phyloP scores from a whole-genome alignment of 2,797 vertebrate species.

The Forpus xanthops region DNA sequence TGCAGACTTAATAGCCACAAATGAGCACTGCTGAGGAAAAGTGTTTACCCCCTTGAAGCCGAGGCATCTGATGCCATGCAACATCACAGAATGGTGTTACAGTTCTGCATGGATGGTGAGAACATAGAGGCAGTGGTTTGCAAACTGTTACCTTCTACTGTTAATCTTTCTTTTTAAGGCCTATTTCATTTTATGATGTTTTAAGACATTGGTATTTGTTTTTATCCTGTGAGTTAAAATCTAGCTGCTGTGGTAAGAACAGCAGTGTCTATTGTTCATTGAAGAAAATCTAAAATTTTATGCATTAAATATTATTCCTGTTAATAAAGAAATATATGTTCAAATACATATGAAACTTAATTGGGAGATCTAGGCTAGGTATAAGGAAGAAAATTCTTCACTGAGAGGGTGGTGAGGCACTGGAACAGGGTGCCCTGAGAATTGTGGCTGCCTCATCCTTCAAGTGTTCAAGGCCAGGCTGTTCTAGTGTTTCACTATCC shows the following conservation, averaged over 20 bases:
- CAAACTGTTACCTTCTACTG: background rate
- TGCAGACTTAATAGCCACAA: background rate
- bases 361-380: background rate
- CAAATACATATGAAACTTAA: background rate
- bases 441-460: background rate
- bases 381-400: background rate
- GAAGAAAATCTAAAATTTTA: background rate
- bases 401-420: background rate
- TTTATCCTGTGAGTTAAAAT: background rate
- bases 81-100: fast-evolving
- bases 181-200: background rate
- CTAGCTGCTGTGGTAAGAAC: background rate
- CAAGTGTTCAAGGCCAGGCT: background rate
- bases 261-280: background rate
- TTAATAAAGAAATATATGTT: background rate
- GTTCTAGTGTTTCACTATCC: background rate
- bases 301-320: background rate
- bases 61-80: background rate
- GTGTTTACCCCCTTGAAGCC: background rate
- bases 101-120: fast-evolving
- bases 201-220: background rate
- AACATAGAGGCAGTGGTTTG: background rate
- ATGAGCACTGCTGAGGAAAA: background rate
- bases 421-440: background rate
- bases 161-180: background rate